Evolutionary conservation across 2,888 invertebrate species (phyloP).

Genomic region (Selenia dentaria): DNA sequence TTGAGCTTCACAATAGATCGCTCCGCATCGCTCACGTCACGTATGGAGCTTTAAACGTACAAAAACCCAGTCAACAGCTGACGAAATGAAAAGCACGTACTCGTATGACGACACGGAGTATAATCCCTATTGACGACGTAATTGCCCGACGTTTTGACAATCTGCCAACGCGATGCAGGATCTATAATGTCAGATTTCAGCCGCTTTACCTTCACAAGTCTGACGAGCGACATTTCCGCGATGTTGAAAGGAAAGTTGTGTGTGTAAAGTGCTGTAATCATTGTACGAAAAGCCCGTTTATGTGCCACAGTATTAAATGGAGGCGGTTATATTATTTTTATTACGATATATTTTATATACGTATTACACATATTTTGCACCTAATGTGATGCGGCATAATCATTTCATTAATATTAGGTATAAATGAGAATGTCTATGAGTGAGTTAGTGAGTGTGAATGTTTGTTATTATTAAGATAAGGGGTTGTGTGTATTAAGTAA

Average conservation of each 20-base stretch:
- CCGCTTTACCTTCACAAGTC: conserved; percentile 17
- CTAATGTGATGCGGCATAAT: too few species aligned
- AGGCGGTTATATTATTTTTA: too few species aligned
- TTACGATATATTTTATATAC: too few species aligned
- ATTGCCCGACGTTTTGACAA: conserved; percentile 66
- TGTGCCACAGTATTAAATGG: too few species aligned
- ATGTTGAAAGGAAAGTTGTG: not conserved
- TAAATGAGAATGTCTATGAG: too few species aligned
- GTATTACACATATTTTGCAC: too few species aligned
- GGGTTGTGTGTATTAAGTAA: too few species aligned
- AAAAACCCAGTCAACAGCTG: not conserved
- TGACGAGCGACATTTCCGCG: conserved; percentile 6
- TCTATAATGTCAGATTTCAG: conserved; percentile 46
- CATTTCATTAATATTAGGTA: too few species aligned
- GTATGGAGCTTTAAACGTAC: too few species aligned
- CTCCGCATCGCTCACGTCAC: not conserved
- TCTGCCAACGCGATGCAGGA: conserved; percentile 49
- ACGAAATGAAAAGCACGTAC: conserved; percentile 11
- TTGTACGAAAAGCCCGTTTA: too few species aligned
- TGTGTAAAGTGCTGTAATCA: not conserved
- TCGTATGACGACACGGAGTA: conserved; percentile 33
- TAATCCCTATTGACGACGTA: conserved; percentile 61
- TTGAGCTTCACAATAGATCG: conserved; percentile 6
- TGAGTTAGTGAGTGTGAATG: too few species aligned
- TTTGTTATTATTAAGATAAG: too few species aligned